Percentiles rank a stretch among this genome's conserved stretches.
Conservation (phyloP, 2,888 invertebrate species). For the Halictus ligatus region DNA sequence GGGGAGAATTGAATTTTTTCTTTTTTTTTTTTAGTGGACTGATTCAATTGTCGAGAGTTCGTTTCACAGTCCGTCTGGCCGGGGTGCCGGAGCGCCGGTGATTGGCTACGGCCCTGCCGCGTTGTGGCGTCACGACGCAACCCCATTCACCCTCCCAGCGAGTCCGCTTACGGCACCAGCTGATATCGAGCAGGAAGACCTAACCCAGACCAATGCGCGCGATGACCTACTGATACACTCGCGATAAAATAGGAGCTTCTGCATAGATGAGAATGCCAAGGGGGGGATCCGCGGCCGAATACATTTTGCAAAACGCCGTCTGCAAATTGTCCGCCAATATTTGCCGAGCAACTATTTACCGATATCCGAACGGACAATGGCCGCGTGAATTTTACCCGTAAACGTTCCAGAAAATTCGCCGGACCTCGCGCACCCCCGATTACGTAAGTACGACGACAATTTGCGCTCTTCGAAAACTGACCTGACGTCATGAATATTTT, state of each 20-base stretch:
- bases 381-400: background rate
- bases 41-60: conserved; percentile 10
- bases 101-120: conserved; percentile 56
- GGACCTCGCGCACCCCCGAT: background rate
- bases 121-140: conserved; percentile 65
- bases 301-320: background rate
- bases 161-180: conserved; percentile 65
- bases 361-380: background rate
- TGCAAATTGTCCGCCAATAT: conserved; percentile 2
- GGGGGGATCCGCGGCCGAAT: background rate
- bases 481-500: background rate
- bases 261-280: background rate
- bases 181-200: conserved; percentile 69
- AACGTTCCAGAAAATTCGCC: background rate
- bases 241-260: conserved; percentile 17
- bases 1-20: background rate
- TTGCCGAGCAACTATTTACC: background rate
- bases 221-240: conserved; percentile 66
- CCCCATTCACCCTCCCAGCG: conserved; percentile 63
- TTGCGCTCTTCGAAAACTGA: background rate
- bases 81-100: conserved; percentile 5
- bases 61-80: conserved; percentile 17
- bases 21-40: background rate
- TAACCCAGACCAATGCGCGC: conserved; percentile 58
- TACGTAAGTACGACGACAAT: conserved; percentile 3